Evolutionary conservation across 92 coral and sea anemone genomes (phyloP), one percentile per base, ranked within the genome.

Genomic region (Bergia sp.): DNA sequence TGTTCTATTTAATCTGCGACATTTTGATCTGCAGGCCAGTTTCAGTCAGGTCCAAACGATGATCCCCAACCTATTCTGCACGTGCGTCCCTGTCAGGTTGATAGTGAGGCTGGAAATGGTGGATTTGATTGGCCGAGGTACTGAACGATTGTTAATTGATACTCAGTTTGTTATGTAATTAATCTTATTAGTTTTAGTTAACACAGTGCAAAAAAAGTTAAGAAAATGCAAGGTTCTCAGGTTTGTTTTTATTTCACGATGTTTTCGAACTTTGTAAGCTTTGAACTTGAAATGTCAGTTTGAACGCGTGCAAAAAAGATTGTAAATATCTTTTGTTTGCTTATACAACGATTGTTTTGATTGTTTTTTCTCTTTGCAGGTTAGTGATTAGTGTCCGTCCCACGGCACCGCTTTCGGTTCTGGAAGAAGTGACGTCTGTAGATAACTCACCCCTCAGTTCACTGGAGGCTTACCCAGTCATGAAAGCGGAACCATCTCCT

Each of bases 71-170:
- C 96, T 43, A 82, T 97, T 84, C 82, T 97, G 42, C 90, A 91
- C 86, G 95, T 94, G 55, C 88, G 91, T 82, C 93, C 95, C 74
- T 83, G 89, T 88, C 96, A 91, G 45, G 41, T 91, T 37, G 99
- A 94, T 67, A 94, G 47, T 69, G 99, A 97, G 73, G 90, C 94
- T 23, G 94, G 95, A 38, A 94, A 89, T 87, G 92, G 94, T 16
- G 99, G 97, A 41, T 97, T 97, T 88, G 98, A 95, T 91, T 94
- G 96, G 94, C 99, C 99, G 50, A 97, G 99, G 99, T 95, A 64
- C 49, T 75, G 88, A 29, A 23, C 0, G 18, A 50, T 12, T n/a
- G 44, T 41, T 45, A 37, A 29, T 29, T 29, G 29, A 29, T 29
- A 29, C 29, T 29, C 29, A 29, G 11, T 23, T n/a, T 47, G 42